Percentiles rank a stretch among this genome's conserved stretches.
Conservation (phyloP, 2,888 invertebrate genomes). For the Caenorhabditis afra region DNA sequence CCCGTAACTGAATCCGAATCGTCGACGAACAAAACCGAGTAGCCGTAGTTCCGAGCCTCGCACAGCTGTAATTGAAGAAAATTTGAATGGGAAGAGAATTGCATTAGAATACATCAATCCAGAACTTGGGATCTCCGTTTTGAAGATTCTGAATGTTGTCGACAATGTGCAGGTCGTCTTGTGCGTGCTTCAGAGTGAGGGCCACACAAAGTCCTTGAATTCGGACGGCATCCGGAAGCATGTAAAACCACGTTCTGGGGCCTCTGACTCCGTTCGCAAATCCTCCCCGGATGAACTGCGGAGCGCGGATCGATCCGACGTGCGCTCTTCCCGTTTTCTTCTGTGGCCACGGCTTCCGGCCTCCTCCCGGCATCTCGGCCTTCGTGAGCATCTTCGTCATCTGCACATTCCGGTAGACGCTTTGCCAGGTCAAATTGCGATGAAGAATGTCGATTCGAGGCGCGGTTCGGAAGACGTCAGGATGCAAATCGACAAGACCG, state of each 20-base stretch:
- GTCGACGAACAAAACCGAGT: slow-evolving; percentile 94
- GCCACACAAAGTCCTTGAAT: slow-evolving; percentile 89
- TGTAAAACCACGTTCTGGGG: slow-evolving; percentile 92
- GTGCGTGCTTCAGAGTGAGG: slow-evolving; percentile 90
- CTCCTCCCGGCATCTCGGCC: slow-evolving; percentile 91
- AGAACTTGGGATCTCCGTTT: slow-evolving; percentile 60
- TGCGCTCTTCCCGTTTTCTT: slow-evolving; percentile 93
- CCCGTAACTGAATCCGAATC: slow-evolving; percentile 85
- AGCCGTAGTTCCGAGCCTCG: slow-evolving; percentile 93
- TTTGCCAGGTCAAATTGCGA: slow-evolving; percentile 85
- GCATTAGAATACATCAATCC: slow-evolving; percentile 41
- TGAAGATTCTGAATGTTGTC: slow-evolving; percentile 87
- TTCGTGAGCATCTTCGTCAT: slow-evolving; percentile 88
- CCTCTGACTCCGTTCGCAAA: slow-evolving; percentile 92
- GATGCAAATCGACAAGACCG: slow-evolving; percentile 87
- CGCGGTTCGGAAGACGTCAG: slow-evolving; percentile 82
- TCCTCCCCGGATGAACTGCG: slow-evolving; percentile 85
- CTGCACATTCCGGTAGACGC: slow-evolving; percentile 82
- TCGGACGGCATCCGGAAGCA: slow-evolving; percentile 89
- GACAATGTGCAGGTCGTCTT: slow-evolving; percentile 93
- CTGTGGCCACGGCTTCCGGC: slow-evolving; percentile 93
- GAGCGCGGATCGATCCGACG: slow-evolving; percentile 93
- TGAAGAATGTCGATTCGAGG: slow-evolving; percentile 78
- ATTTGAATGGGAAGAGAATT: not conserved
- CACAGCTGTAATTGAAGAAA: slow-evolving; percentile 37